Evolutionary conservation across 2,797 vertebrate genomes (phyloP), one percentile per base, ranked within the genome.

Genomic region (Pelobates cultripes): DNA sequence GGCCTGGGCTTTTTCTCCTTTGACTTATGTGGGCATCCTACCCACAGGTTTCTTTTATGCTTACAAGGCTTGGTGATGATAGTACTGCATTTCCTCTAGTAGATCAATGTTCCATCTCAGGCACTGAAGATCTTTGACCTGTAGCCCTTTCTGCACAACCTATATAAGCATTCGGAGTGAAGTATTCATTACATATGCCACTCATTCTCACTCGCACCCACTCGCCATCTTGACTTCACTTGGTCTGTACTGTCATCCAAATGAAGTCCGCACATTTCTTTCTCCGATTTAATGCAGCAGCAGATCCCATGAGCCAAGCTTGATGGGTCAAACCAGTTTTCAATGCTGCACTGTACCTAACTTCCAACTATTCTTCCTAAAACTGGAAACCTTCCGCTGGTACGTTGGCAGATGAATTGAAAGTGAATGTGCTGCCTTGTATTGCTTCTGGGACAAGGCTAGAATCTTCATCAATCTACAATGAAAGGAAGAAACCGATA

Each of bases 191-290:
- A 96, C 96, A 96, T 95, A 96, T 96, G 96, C 97, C 97, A 99
- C 96, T 99, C 98, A 99, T 93, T 98, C 97, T 96, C 97, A 98
- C 95, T 99, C 97, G 95, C 97, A 99, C 94, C 96, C 97, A 99
- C 96, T 99, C 97, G 95, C 97, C 97, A 96, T 93, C 97, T 95
- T 94, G 96, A 98, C 96, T 96, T 97, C 97, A 97, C 96, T 97
- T 96, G 97, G 97, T 95, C 96, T 96, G 95, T 95, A 93, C 94
- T 94, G 94, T 92, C 96, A 96, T 94, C 96, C 97, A 97, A 98
- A 98, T 96, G 96, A 98, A 97, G 97, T 97, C 97, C 96, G 96
- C 96, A 97, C 97, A 93, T 96, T 97, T 94, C 96, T 96, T 92
- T 87, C 94, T 94, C 96, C 94, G 94, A 97, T 99, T 97, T 97